phyloP scores from a whole-genome alignment of 1,140 invertebrate genomes.

The Calephelis nemesis region DNA sequence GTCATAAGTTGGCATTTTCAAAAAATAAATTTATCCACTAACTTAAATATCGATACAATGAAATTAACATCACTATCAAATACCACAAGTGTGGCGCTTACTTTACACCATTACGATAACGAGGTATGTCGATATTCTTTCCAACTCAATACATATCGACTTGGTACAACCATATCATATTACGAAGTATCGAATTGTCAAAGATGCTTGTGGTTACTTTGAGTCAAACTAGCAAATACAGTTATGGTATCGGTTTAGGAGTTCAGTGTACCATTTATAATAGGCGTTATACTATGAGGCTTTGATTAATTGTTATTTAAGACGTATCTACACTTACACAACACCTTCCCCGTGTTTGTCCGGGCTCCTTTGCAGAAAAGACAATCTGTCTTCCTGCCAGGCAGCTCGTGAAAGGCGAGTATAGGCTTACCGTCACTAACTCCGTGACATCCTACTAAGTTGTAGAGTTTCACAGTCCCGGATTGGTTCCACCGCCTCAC shows the following conservation, averaged over 20 bases:
- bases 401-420: no score
- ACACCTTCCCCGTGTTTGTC: no score
- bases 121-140: constrained; percentile 58
- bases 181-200: constrained; percentile 30
- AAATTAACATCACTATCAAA: constrained; percentile 1
- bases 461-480: no score
- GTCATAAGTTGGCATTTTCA: no score
- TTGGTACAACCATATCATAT: constrained; percentile 50
- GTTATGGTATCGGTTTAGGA: constrained; percentile 24
- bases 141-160: constrained; percentile 53
- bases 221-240: constrained; percentile 29
- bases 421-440: no score
- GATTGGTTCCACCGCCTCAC: no score
- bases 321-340: no score
- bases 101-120: constrained; percentile 49
- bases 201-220: constrained; percentile 26
- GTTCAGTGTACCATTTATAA: constrained; percentile 7
- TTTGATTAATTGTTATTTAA: no score
- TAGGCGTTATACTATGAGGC: neutral
- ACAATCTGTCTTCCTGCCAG: no score
- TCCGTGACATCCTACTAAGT: no score
- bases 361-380: no score
- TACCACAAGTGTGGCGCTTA: constrained; percentile 58
- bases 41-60: neutral
- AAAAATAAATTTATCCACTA: no score